phyloP scores from a whole-genome alignment of 2,888 invertebrate species.

The Gastrophysa polygoni region DNA sequence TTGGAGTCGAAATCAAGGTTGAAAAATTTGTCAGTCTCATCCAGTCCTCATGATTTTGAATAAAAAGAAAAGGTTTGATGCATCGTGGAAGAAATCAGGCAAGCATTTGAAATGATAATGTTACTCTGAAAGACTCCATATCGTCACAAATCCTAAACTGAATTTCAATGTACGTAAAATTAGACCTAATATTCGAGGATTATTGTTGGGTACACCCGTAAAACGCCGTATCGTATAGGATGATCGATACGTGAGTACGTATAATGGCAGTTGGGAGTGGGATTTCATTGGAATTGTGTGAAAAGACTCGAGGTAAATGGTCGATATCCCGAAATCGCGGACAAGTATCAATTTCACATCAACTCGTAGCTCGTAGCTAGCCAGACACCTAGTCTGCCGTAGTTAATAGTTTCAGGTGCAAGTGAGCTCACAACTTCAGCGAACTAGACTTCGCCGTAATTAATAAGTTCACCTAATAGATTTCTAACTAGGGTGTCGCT shows the following conservation, averaged over 20 bases:
- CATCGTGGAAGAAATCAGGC: too few species aligned
- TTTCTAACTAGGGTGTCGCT: background rate
- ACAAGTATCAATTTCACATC: background rate
- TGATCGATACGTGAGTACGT: background rate
- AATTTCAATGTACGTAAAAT: too few species aligned
- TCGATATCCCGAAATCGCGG: background rate
- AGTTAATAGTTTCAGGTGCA: background rate
- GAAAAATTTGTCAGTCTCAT: too few species aligned
- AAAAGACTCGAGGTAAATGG: background rate
- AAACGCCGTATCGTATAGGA: background rate
- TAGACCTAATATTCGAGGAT: too few species aligned
- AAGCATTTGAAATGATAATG: too few species aligned
- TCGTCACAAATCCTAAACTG: too few species aligned
- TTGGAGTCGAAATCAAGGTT: too few species aligned
- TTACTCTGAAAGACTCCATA: too few species aligned
- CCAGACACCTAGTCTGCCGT: background rate
- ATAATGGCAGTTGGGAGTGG: background rate
- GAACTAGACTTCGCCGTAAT: background rate
- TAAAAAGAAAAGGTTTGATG: too few species aligned
- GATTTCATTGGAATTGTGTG: background rate
- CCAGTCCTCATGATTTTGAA: too few species aligned
- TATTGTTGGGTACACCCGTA: background rate
- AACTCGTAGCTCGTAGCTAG: too few species aligned
- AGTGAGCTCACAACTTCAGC: background rate
- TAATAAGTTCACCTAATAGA: constrained; percentile 1